Evolutionary conservation across 2,113 vertebrate species (phyloP), one percentile per base, ranked within the genome.

Genomic region (Cepphus grylle): DNA sequence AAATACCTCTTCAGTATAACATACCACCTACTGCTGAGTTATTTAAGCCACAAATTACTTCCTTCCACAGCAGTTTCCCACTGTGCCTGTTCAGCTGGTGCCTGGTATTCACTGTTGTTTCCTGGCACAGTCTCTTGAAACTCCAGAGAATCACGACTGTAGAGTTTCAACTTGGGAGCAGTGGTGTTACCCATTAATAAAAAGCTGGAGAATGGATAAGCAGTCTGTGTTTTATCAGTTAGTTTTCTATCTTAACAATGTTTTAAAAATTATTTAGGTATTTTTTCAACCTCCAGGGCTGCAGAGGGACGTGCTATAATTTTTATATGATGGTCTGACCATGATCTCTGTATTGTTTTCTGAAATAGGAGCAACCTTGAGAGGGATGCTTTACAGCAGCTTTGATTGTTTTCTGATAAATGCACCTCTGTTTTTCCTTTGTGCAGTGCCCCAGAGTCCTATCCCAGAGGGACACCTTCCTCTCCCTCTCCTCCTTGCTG

Each of bases 401-500:
- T 93, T 23, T 78, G 50, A 9, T 63, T 65, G 14, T 36, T 81
- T 95, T 63, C 50, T 93, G 58, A 86, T 76, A 88, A 71, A 86
- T 45, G 12, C 2, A 23, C 5, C 16, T 62, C 20, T 83, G 0
- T 92, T 65, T 94, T 86, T 83, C 45, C 22, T 73, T 86, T n/a
- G 91, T 30, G 3, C 85, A 98, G 96, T 96, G 67, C 97, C 96
- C 4, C 97, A 97, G 45, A 90, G 91, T 47, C 96, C 69, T 15
- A 32, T 94, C 47, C 95, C 94, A 32, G 98, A 98, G 22, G 97
- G 96, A 82, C 98, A 97, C 19, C 96, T 98, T 85, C 98, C 99
- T 26, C 97, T 98, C 8, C 98, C 98, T 11, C 98, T 99, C 73
- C 98, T 99, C 95, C 85, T 99, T 94, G 98, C 98, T 4, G 98